phyloP scores from a whole-genome alignment of 2,888 invertebrate genomes.

The Sphecodes monilicornis region DNA sequence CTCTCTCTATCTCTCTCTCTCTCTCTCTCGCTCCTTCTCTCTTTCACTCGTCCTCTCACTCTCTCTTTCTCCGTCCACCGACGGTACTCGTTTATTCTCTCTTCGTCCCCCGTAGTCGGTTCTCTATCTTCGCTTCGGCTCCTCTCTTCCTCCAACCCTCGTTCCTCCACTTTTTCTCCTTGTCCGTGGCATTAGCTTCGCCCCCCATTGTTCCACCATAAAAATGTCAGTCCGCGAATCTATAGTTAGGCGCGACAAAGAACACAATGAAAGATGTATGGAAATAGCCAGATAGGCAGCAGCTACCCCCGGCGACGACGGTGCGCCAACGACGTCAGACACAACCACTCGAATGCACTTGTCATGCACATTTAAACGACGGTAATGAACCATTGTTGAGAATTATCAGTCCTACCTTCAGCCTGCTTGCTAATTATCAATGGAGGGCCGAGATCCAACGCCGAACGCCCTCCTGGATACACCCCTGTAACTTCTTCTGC shows the following conservation, averaged over 20 bases:
- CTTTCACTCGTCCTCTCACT: conserved; percentile 48
- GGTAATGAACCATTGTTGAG: conserved; percentile 82
- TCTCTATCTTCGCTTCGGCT: conserved; percentile 46
- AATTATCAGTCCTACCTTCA: conserved; percentile 80
- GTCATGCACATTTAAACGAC: conserved; percentile 82
- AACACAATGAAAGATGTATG: conserved; percentile 82
- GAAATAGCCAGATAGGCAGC: conserved; percentile 80
- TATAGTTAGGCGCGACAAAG: conserved; percentile 80
- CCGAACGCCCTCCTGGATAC: conserved; percentile 37
- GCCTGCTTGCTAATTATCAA: conserved; percentile 71
- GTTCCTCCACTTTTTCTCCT: conserved; percentile 54
- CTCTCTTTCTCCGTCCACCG: conserved; percentile 47
- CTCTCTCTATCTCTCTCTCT: not conserved
- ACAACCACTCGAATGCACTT: conserved; percentile 82
- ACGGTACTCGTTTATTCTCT: conserved; percentile 20
- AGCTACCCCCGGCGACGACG: conserved; percentile 55
- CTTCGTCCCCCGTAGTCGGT: conserved; percentile 25
- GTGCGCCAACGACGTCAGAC: conserved; percentile 56
- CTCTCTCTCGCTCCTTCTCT: conserved; percentile 46
- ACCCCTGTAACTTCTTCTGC: conserved; percentile 6
- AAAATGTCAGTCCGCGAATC: conserved; percentile 83
- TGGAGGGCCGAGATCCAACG: conserved; percentile 56
- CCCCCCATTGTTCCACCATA: conserved; percentile 81
- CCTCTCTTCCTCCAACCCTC: conserved; percentile 37
- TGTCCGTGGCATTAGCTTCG: conserved; percentile 62